Evolutionary conservation across 64 coral and sea anemone species (phyloP).

Genomic region (Stylophora pistillata): DNA sequence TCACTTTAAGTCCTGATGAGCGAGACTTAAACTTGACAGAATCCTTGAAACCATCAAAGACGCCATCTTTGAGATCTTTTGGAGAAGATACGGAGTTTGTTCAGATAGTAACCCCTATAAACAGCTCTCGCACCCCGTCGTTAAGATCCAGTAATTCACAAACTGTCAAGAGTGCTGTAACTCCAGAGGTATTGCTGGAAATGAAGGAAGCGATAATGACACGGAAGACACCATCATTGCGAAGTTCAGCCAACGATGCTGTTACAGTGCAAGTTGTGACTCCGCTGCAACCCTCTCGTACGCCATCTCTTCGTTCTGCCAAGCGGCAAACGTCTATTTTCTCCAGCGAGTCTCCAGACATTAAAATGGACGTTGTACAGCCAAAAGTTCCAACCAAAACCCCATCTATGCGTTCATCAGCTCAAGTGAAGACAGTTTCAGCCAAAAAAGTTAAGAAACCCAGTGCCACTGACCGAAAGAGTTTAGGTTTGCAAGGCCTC

Average conservation of each 20-base stretch:
- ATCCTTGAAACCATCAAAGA: slow-evolving; percentile 11
- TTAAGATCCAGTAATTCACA: background rate
- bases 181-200: background rate
- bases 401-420: slow-evolving; percentile 39
- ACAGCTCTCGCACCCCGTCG: background rate
- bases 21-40: background rate
- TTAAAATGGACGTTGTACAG: background rate
- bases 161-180: background rate
- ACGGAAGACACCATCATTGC: slow-evolving; percentile 41
- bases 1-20: background rate
- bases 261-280: slow-evolving; percentile 19
- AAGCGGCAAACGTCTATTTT: background rate
- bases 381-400: slow-evolving; percentile 33
- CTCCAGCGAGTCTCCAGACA: background rate
- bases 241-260: background rate
- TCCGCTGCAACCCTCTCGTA: slow-evolving; percentile 23
- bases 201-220: slow-evolving; percentile 7
- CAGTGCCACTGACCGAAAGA: slow-evolving; percentile 3
- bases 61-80: slow-evolving; percentile 34
- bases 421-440: background rate
- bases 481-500: slow-evolving; percentile 16
- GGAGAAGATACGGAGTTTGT: slow-evolving; percentile 2
- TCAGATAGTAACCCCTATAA: background rate
- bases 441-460: background rate
- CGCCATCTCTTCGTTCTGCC: slow-evolving; percentile 45